A percentile compares a stretch with the other conserved stretches of the same genome.
Conservation (phyloP, 2,797 vertebrate genomes). For the Leptatherina wallacei region DNA sequence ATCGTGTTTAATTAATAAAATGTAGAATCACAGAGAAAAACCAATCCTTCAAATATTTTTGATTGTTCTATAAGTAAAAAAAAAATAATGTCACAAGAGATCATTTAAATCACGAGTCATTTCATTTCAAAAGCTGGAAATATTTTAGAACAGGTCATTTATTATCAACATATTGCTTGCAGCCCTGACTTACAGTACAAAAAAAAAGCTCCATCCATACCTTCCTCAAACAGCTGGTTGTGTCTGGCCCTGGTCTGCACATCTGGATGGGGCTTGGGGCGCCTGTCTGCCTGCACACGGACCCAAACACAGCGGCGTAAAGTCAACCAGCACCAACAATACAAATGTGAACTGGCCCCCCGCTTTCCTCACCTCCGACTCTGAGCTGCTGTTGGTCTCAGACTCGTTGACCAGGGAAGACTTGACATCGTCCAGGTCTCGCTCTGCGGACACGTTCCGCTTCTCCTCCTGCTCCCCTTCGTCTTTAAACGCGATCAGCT, state of each 20-base stretch:
- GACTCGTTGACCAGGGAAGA: slow-evolving; percentile 93
- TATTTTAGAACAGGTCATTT: background rate
- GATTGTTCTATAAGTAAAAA: background rate
- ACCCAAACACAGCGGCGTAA: slow-evolving; percentile 23
- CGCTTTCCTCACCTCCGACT: slow-evolving; percentile 86
- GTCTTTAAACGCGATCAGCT: slow-evolving; percentile 92
- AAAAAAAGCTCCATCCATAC: slow-evolving; percentile 60
- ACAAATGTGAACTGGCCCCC: background rate
- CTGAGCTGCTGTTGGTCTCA: slow-evolving; percentile 89
- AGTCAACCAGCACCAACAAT: background rate
- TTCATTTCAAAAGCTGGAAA: background rate
- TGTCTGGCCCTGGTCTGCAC: slow-evolving; percentile 85
- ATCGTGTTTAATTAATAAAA: no score
- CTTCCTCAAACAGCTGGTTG: slow-evolving; percentile 86
- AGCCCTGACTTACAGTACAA: background rate
- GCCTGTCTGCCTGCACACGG: slow-evolving; percentile 85
- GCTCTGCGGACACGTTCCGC: slow-evolving; percentile 85
- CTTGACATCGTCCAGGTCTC: slow-evolving; percentile 93
- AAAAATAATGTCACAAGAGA: background rate
- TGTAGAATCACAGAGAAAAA: no score
- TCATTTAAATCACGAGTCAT: background rate
- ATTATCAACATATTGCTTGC: background rate
- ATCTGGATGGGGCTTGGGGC: slow-evolving; percentile 72
- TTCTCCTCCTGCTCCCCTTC: slow-evolving; percentile 93
- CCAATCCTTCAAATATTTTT: background rate